Evolutionary conservation across 2,888 invertebrate genomes (phyloP), one percentile per base, ranked within the genome.

Genomic region (Cheilosia grossa): DNA sequence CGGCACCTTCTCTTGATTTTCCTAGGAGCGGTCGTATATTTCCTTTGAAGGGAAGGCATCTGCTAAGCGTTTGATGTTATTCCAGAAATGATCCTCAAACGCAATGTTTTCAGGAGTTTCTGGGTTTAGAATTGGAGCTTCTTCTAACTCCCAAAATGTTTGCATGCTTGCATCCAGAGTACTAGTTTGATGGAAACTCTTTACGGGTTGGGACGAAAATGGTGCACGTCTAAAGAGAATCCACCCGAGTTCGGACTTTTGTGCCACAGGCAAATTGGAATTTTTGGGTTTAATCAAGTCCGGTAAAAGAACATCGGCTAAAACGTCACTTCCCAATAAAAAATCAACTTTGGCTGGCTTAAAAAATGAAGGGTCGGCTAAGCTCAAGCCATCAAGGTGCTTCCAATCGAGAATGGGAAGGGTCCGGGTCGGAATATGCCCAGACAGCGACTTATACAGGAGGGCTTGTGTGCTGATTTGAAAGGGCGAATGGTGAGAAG

Each of bases 111-210:
- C n/a, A n/a, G n/a, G 40, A 27, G 49, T 63, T 19, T 54, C 27
- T 1, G n/a, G 3, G 7, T 0, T 30, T 10, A 53, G 13, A 44
- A 47, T 54, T 3, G 33, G 58, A 37, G 42, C 13, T 40, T 78
- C 58, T 61, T 78, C 82, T 4, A 67, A 27, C 33, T 72, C 59
- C 77, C 77, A 82, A 40, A 70, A 81, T 58, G 49, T 30, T 54
- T 30, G n/a, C n/a, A n/a, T n/a, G n/a, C n/a, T n/a, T n/a, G n/a
- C n/a, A n/a, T n/a, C n/a, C n/a, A n/a, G n/a, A n/a, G n/a, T n/a
- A n/a, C n/a, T n/a, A n/a, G n/a, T n/a, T n/a, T n/a, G n/a, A n/a
- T n/a, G n/a, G n/a, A 51, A 63, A 24, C 1, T 7, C 2, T 21
- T 19, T 9, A 58, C 9, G 1, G 13, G 15, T 15, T 24, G 24